Evolutionary conservation across 2,113 vertebrate genomes (phyloP), one percentile per base, ranked within the genome.

Genomic region (Riparia riparia): DNA sequence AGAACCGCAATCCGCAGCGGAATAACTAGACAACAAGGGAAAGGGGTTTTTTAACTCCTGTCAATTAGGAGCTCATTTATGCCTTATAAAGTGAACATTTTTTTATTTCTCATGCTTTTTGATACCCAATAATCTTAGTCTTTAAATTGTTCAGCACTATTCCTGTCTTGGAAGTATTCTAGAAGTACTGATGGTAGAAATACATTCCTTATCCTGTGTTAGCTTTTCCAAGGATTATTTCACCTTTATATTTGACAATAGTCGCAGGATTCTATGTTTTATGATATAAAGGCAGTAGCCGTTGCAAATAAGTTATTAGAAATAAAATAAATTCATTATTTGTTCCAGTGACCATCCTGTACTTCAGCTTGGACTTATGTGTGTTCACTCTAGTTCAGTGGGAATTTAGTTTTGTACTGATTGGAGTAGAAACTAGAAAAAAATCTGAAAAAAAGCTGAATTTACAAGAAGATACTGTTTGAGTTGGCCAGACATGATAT

Each of bases 41-140:
- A 79, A 28, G 5, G 8, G 0, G 2, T 84, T 79, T 79, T 87
- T 82, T 49, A 77, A 8, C 66, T 90, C 34, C n/a, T 94, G 73
- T 93, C 91, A 91, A 87, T 96, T 94, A 96, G 82, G 61, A 32
- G 12, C 58, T 94, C 73, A 31, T 76, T 94, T 80, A 57, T 84
- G 42, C 73, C 58, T 77, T 85, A 72, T 57, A 65, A 85, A 90
- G 14, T 72, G 58, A 77, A 16, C 20, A 20, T 24, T 57, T 92
- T 92, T 58, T 79, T 57, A 65, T 79, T 92, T 78, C 13, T 79
- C 45, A 3, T 53, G 12, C 31, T 61, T 69, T 57, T 39, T 63
- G 5, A 73, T 73, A 54, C 42, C 8, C 14, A 70, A 17, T 54
- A 53, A 61, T 58, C 25, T 69, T 42, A 79, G 24, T 12, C 42